A percentile compares a stretch with the other conserved stretches of the same genome.
Conservation (phyloP, 1,140 invertebrate species). For the Trichonephila inaurata region DNA sequence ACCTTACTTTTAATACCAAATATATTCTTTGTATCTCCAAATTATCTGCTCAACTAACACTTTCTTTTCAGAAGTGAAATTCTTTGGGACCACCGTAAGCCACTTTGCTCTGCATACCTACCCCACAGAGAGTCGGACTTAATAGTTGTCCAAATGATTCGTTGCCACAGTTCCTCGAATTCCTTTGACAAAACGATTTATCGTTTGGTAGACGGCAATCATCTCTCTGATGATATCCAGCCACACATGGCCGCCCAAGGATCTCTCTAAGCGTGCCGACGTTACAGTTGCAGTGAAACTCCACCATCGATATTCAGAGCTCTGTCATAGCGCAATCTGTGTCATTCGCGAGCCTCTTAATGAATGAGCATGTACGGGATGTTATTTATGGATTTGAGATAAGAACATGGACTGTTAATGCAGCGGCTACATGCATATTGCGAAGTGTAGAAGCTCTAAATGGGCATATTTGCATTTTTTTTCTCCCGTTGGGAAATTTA, state of each 20-base stretch:
- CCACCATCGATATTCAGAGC: neutral
- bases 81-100: neutral
- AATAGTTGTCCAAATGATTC: conserved; percentile 57
- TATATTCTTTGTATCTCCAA: too few relatives aligned
- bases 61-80: too few relatives aligned
- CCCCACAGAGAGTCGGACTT: neutral
- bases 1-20: too few relatives aligned
- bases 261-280: neutral
- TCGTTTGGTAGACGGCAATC: conserved; percentile 55
- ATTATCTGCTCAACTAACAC: too few relatives aligned
- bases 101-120: neutral
- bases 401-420: neutral
- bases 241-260: conserved; percentile 52
- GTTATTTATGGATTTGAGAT: neutral
- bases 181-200: conserved; percentile 60
- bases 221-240: conserved; percentile 62
- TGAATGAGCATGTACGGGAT: neutral
- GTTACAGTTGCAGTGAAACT: conserved; percentile 13
- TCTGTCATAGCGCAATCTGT: neutral
- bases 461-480: too few relatives aligned
- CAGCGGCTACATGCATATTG: too few relatives aligned
- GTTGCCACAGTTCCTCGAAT: conserved; percentile 45
- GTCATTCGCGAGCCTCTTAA: neutral
- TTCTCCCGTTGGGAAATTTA: too few relatives aligned
- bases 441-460: too few relatives aligned